Conservation (phyloP, 2,113 vertebrate species). For the Aegotheles bennettii region DNA sequence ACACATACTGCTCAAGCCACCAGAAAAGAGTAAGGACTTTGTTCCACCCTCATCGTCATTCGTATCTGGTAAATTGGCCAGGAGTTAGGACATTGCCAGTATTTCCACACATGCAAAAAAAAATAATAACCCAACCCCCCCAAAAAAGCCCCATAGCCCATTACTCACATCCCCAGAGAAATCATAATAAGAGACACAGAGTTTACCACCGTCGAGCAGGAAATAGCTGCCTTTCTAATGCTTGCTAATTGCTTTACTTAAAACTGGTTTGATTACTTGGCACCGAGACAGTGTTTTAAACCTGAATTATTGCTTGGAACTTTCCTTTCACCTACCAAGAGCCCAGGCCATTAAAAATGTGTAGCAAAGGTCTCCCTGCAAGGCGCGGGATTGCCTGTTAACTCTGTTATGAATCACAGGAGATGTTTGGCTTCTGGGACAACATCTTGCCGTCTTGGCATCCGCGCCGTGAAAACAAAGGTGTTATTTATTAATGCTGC, state of each 20-base stretch:
- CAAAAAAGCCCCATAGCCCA: neutral
- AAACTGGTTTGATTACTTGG: slow-evolving; percentile 58
- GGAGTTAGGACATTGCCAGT: neutral
- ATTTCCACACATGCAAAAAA: neutral
- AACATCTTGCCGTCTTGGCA: accelerated
- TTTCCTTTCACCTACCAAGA: slow-evolving; percentile 60
- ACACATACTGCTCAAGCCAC: neutral
- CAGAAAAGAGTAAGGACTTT: slow-evolving; percentile 13
- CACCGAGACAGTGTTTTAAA: slow-evolving; percentile 27
- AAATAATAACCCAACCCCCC: accelerated
- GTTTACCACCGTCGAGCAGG: slow-evolving; percentile 52
- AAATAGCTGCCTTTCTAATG: slow-evolving; percentile 60
- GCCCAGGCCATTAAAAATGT: slow-evolving; percentile 40
- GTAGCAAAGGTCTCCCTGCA: neutral
- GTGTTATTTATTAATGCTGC: neutral
- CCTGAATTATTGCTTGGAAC: slow-evolving; percentile 40
- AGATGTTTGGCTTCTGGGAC: neutral
- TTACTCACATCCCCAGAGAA: slow-evolving; percentile 50
- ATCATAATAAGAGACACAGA: slow-evolving; percentile 25
- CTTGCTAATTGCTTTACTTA: slow-evolving; percentile 62
- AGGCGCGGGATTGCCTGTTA: neutral
- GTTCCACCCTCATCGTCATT: neutral
- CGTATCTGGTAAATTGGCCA: neutral
- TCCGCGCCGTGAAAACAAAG: accelerated
- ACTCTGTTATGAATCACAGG: neutral